These are phyloP conservation scores for Chrysolina haemoptera DNA, from an alignment of 2,888 invertebrate genomes.

Conservation along the genomic window DNA sequence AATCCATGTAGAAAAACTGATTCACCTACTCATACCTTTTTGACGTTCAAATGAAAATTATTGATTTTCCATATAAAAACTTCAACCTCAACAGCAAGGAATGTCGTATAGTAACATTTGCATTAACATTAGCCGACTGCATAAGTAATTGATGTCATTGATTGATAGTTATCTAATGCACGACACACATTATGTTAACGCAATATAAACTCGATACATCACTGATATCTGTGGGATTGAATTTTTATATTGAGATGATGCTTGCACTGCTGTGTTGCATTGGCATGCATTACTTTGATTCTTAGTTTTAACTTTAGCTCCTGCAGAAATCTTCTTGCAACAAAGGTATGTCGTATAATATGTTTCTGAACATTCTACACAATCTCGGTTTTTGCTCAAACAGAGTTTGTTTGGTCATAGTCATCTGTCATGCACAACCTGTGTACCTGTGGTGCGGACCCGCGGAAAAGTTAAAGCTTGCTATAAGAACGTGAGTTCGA, in stretches of 20 bases:
- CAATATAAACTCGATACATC: slow-evolving; percentile 22
- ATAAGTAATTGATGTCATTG: slow-evolving; percentile 41
- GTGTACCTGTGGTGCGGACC: too few species aligned
- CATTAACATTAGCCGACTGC: slow-evolving; percentile 31
- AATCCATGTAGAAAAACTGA: background rate
- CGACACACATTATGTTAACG: slow-evolving; percentile 19
- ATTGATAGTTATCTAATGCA: slow-evolving; percentile 34
- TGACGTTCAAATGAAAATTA: background rate
- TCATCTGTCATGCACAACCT: too few species aligned
- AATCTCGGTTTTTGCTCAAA: too few species aligned
- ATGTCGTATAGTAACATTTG: slow-evolving; percentile 34
- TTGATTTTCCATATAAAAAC: slow-evolving; percentile 17
- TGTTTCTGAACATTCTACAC: too few species aligned
- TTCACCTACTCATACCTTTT: background rate
- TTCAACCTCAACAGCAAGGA: slow-evolving; percentile 34
- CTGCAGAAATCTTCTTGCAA: too few species aligned
- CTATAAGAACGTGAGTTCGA: too few species aligned
- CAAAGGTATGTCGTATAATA: too few species aligned
- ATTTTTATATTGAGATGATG: slow-evolving; percentile 10
- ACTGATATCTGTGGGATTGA: slow-evolving; percentile 6
- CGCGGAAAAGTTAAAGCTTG: too few species aligned
- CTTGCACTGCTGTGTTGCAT: background rate
- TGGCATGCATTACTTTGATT: too few species aligned
- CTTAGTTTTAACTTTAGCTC: too few species aligned
- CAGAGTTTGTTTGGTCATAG: too few species aligned